Evolutionary conservation across 37 sponge, comb jelly and placozoan species (phyloP).

Genomic region (Chondrosia reniformis): DNA sequence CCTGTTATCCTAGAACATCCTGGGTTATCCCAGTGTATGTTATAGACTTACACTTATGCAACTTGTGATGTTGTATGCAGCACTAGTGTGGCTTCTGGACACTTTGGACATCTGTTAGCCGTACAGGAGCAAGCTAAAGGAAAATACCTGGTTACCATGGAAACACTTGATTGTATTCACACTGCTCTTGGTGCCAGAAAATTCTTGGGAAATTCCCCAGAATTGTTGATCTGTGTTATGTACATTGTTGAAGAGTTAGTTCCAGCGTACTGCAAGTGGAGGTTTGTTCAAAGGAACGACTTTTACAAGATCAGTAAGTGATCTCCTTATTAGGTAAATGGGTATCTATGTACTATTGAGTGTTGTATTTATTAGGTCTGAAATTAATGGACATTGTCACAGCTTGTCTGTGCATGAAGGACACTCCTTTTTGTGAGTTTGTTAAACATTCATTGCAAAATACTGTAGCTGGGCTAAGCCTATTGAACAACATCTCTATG

Average conservation of each 20-base stretch:
- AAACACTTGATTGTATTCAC: slow-evolving; percentile 61
- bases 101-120: slow-evolving; percentile 70
- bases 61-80: slow-evolving; percentile 6
- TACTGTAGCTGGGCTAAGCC: slow-evolving; percentile 21
- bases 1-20: neutral
- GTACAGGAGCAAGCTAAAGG: slow-evolving; percentile 66
- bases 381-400: slow-evolving; percentile 1
- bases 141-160: slow-evolving; percentile 64
- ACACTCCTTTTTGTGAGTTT: slow-evolving; percentile 15
- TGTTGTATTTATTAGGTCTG: neutral
- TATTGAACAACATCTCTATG: slow-evolving; percentile 38
- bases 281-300: slow-evolving; percentile 21
- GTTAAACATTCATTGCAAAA: slow-evolving; percentile 43
- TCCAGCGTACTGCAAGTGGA: slow-evolving; percentile 58
- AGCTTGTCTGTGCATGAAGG: neutral
- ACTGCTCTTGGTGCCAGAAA: neutral
- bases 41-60: no score
- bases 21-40: no score
- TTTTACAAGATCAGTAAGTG: slow-evolving; percentile 52
- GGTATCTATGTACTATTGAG: neutral
- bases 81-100: slow-evolving; percentile 53
- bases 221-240: slow-evolving; percentile 55
- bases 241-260: slow-evolving; percentile 59
- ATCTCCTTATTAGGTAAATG: neutral
- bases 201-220: neutral